Base-by-base conservation (phyloP, 1,140 invertebrate genomes). In the Anoplolepis gracilipes region DNA sequence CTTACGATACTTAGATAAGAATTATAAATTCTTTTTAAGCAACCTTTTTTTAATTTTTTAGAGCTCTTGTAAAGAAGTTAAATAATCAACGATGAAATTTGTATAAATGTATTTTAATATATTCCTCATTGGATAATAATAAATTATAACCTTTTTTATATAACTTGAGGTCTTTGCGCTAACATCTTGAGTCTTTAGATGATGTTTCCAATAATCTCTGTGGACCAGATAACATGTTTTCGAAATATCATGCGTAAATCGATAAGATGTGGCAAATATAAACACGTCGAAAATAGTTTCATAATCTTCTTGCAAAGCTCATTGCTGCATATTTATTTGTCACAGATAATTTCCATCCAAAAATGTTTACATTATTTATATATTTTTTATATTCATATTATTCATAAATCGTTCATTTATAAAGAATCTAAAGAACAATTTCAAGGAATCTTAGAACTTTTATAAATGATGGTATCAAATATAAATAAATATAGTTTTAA, bases 211-310 rank as follows among this genome's bases (percentile, higher is more conserved):
- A 46, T 46, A 62, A 77, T 19, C 75, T 77, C 22, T n/a, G 36
- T 16, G 13, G 11, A 49, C 19, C 25, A 78, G 75, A 64, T 78
- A 36, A 65, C 28, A 53, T 78, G 75, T 33, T 78, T 78, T 64
- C 75, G 61, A 65, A 78, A 78, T 49, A 19, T 61, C n/a, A 16
- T n/a, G n/a, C 19, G 16, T 61, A 62, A 78, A 64, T 33, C 28
- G 59, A 76, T 76, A 76, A 78, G 25, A 59, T 78, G 39, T 64
- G 57, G 39, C 39, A 64, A n/a, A 64, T 64, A 62, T 25, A 46
- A 62, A 64, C 30, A 6, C 57, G 59, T 30, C n/a, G 46, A 62
- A 64, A 78, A 64, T 33, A 55, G 7, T 62, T 22, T 64, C 25
- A 19, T 42, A 62, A 62, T 62, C 39, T 19, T 33, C 59, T 33